These are phyloP conservation scores for Drosophila neonasuta DNA, from an alignment of 2,888 invertebrate genomes.

Conservation along the genomic window DNA sequence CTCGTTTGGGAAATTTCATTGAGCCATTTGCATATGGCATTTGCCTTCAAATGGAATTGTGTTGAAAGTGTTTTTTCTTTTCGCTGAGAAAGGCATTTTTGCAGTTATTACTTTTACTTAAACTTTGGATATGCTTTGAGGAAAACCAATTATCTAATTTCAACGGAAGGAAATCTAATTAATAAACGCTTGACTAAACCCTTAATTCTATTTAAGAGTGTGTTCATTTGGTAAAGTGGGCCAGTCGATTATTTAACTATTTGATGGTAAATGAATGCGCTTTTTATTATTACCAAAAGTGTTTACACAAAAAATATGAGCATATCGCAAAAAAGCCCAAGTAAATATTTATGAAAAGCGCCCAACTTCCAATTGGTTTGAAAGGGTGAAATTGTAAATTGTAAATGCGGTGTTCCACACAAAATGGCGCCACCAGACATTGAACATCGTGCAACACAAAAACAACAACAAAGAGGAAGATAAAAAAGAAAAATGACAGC, in stretches of 20 bases:
- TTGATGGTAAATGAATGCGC: constrained; percentile 23
- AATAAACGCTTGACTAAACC: not conserved
- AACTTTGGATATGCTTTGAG: not conserved
- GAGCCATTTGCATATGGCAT: constrained; percentile 17
- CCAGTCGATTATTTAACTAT: constrained; percentile 53
- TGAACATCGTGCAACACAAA: constrained; percentile 10
- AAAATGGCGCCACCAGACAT: constrained; percentile 59
- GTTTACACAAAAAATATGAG: constrained; percentile 20
- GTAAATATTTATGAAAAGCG: constrained; percentile 58
- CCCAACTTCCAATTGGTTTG: constrained; percentile 30
- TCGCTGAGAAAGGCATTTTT: constrained; percentile 1
- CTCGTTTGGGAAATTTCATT: constrained; percentile 14
- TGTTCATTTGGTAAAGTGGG: constrained; percentile 13
- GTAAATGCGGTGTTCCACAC: constrained; percentile 46
- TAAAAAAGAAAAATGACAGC: constrained; percentile 47
- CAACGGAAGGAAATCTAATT: too few relatives aligned
- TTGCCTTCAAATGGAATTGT: constrained; percentile 30
- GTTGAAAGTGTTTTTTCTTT: not conserved
- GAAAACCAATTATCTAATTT: too few relatives aligned
- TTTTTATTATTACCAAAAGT: constrained; percentile 38
- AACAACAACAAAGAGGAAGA: not conserved
- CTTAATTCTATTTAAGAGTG: not conserved
- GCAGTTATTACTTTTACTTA: constrained; percentile 1
- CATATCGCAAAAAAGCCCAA: constrained; percentile 35
- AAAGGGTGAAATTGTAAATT: constrained; percentile 57